A percentile compares a stretch with the other conserved stretches of the same genome.
phyloP scores from a whole-genome alignment of 1,140 invertebrate genomes.

The Berghia stephanieae region DNA sequence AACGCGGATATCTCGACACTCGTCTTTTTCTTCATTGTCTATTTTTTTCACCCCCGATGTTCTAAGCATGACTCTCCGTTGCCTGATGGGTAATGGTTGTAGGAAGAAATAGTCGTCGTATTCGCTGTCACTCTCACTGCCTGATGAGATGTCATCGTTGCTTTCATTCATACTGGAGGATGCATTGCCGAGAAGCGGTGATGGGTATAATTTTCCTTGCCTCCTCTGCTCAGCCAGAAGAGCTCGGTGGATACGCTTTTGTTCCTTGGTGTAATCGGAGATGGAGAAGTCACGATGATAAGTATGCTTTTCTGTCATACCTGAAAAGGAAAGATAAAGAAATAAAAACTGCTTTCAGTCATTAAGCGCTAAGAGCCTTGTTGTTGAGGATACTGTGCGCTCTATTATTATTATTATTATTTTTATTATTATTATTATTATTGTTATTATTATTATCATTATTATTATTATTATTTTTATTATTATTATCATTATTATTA shows the following conservation, averaged over 20 bases:
- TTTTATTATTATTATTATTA: no score
- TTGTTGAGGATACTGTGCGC: no score
- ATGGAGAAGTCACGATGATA: slow-evolving; percentile 81
- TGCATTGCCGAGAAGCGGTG: slow-evolving; percentile 40
- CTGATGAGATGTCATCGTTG: slow-evolving; percentile 39
- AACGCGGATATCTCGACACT: slow-evolving; percentile 89
- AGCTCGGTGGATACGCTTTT: slow-evolving; percentile 83
- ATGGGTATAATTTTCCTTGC: slow-evolving; percentile 65
- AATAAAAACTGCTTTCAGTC: not conserved
- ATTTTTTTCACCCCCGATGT: slow-evolving; percentile 93
- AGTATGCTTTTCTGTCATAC: slow-evolving; percentile 88
- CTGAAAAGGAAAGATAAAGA: slow-evolving; percentile 48
- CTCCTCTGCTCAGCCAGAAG: slow-evolving; percentile 81
- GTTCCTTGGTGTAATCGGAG: slow-evolving; percentile 85
- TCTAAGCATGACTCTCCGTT: slow-evolving; percentile 84
- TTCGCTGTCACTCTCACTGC: slow-evolving; percentile 52
- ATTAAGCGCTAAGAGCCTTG: no score
- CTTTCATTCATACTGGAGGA: slow-evolving; percentile 12
- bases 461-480: no score
- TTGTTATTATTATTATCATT: no score
- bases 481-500: no score
- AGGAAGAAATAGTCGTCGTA: slow-evolving; percentile 89
- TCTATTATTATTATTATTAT: no score
- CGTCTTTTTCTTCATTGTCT: slow-evolving; percentile 91
- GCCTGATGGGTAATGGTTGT: slow-evolving; percentile 90